phyloP scores from a whole-genome alignment of 2,113 vertebrate genomes.

The Oreocharis arfaki region DNA sequence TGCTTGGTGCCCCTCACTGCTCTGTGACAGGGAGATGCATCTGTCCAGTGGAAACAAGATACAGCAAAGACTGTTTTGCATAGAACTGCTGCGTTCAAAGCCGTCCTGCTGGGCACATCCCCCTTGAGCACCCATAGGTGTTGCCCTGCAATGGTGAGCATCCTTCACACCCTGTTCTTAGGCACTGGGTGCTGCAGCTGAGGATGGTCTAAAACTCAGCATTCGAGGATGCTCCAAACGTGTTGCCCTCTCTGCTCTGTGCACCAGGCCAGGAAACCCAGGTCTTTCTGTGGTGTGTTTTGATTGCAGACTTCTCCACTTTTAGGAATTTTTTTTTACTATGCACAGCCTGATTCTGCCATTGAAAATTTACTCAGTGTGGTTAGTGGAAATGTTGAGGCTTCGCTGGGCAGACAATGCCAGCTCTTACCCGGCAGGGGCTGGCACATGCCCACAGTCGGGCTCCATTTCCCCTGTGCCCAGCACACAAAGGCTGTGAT shows the following conservation, averaged over 20 bases:
- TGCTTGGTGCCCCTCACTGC: not conserved
- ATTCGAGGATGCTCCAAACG: not conserved
- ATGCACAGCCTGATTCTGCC: not conserved
- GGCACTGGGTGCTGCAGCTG: not conserved
- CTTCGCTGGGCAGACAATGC: not conserved
- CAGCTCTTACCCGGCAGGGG: not conserved
- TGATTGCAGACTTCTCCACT: not conserved
- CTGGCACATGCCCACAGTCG: not conserved
- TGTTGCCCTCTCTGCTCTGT: not conserved
- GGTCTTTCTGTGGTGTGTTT: not conserved
- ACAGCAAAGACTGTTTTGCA: not conserved
- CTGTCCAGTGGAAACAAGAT: not conserved
- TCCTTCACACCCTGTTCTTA: not conserved
- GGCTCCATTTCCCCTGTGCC: not conserved
- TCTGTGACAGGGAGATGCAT: not conserved
- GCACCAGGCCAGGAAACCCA: not conserved
- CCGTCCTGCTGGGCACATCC: fast-evolving
- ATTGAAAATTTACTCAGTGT: not conserved
- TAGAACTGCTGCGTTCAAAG: not conserved
- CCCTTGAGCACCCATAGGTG: not conserved
- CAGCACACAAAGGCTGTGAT: not conserved
- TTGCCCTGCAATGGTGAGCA: not conserved
- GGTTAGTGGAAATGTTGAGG: not conserved
- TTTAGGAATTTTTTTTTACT: not conserved
- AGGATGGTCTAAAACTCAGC: not conserved